Evolutionary conservation across 2,888 invertebrate species (phyloP), one percentile per base, ranked within the genome.

Genomic region (Drosophila mimetica): DNA sequence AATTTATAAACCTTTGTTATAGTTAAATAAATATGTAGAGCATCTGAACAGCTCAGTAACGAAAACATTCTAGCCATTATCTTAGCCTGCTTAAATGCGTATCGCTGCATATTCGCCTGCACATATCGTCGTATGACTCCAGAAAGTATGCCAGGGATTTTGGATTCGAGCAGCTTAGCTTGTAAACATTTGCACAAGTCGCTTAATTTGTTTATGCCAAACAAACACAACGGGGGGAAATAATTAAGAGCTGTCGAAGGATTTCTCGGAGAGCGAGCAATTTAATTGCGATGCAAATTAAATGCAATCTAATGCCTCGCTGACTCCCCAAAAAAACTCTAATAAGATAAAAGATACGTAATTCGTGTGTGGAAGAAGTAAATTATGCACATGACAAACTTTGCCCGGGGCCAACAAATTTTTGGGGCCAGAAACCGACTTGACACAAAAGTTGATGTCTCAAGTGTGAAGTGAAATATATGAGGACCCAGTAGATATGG

Each of bases 361-460:
- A 44, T 42, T 25, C 16, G 20, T 25, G 30, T 18, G 20, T 32
- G 58, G 50, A 61, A 81, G 71, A 79, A 77, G 76, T 77, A 77
- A 61, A 61, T 52, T 59, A 66, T 79, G 72, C 83, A 77, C 76
- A 80, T 83, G 83, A 77, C 67, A 79, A 84, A 82, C 67, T 81
- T 84, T 76, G 74, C 39, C 59, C 53, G 44, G 48, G 32, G 47
- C 18, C 42, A 9, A 48, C 25, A 28, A 59, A 48, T 58, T 75
- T 47, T 16, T 44, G 60, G 44, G 54, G 47, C 41, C 73, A 75
- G 25, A 51, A 61, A 37, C 50, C 64, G 37, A 71, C 74, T 71
- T 75, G 77, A 71, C 79, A 79, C 74, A 74, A 82, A 76, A 85
- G 65, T 82, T 82, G 82, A 85, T 71, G 82, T 85, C 86, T 85